Base-by-base conservation (phyloP, 2,113 vertebrate genomes). In the Gobiocypris rarus region DNA sequence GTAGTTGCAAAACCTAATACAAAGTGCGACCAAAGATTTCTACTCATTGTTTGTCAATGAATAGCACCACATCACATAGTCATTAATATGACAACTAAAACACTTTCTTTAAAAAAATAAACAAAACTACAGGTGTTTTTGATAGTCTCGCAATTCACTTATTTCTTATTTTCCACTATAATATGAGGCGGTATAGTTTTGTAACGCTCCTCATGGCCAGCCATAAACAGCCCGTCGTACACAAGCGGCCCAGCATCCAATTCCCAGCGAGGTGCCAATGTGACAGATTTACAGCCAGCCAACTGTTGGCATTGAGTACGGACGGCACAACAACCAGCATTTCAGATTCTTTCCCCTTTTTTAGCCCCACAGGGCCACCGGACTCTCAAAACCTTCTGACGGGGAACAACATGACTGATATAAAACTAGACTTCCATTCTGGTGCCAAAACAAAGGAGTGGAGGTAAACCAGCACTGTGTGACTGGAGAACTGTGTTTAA, bases 271-370 rank as follows among this genome's bases (percentile, higher is more conserved):
- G 87, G 80, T 86, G 86, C 87, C 89, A 87, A 48, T 28, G 14
- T 75, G 87, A 87, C 86, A 93, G 88, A 93, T 93, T 94, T 93
- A 92, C 75, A 86, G 78, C 65, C 74, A 41, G 11, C 89, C 91
- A 91, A 90, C 86, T 91, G 88, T 83, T 89, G 83, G 77, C 75
- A 52, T 84, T 84, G 50, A 74, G 28, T 19, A 43, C 67, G 50
- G 13, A 61, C 31, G 17, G 43, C 56, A 82, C 73, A 83, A 84
- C 52, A 84, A 83, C 65, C 78, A 73, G 76, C 75, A 63, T 86
- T 82, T 79, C 77, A 73, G 79, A 81, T 75, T 89, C 80, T 79
- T 86, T 31, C 5, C 73, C 71, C 58, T 52, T 77, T 89, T 90
- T 90, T 87, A 89, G 88, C 56, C 78, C 63, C 26, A 79, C 24